Percentiles rank a stretch among this genome's conserved stretches.
phyloP scores from a whole-genome alignment of 2,888 invertebrate genomes.

The Synergus gifuensis region DNA sequence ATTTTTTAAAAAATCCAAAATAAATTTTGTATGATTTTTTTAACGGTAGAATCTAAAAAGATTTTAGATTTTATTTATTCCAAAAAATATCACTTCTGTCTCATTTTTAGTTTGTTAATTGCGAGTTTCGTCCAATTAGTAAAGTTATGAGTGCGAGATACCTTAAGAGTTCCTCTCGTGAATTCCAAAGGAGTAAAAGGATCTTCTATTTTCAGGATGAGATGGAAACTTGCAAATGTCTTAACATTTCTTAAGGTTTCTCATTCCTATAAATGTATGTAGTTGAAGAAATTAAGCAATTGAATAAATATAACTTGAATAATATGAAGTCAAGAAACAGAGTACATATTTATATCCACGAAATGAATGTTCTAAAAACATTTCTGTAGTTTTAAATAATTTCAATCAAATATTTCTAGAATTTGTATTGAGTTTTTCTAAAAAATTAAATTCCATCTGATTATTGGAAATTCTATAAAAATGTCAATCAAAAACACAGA shows the following conservation, averaged over 20 bases:
- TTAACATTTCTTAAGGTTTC: not conserved
- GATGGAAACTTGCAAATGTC: not conserved
- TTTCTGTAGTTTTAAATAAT: too few species aligned
- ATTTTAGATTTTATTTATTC: not conserved
- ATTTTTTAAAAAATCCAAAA: not conserved
- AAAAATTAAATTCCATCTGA: not conserved
- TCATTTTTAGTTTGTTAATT: slow-evolving; percentile 16
- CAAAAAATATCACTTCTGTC: slow-evolving; percentile 3
- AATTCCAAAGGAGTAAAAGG: slow-evolving; percentile 29
- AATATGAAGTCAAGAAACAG: too few species aligned
- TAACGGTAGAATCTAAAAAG: not conserved
- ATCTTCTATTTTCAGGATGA: not conserved
- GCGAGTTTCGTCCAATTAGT: slow-evolving; percentile 25
- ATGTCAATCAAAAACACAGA: not conserved
- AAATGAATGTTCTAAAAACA: too few species aligned
- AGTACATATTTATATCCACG: too few species aligned
- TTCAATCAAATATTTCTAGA: too few species aligned
- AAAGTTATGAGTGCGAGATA: slow-evolving; percentile 10
- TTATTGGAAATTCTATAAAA: not conserved
- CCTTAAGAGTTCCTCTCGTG: slow-evolving; percentile 16
- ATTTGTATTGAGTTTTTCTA: too few species aligned
- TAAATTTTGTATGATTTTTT: not conserved
- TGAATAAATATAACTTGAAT: too few species aligned
- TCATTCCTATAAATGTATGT: too few species aligned
- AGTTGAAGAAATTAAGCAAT: too few species aligned